These are phyloP conservation scores for Sebastes itinus DNA, from an alignment of 2,797 vertebrate genomes.

Conservation along the genomic window DNA sequence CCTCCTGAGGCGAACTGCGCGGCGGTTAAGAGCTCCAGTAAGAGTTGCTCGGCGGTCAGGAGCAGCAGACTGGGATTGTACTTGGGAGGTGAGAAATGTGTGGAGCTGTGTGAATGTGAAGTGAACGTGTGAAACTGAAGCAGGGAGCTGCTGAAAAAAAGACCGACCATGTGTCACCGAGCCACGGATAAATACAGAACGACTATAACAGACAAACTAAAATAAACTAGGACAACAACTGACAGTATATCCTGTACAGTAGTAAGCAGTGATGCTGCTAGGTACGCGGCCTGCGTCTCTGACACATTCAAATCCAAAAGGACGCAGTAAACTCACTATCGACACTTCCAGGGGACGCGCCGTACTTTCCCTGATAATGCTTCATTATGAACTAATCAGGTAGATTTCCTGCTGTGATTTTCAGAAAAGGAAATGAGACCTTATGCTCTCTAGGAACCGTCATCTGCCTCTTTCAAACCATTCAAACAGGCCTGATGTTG, in stretches of 20 bases:
- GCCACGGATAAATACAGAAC: not conserved
- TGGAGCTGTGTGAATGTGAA: conserved; percentile 34
- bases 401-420: not conserved
- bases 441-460: not conserved
- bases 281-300: not conserved
- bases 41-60: not conserved
- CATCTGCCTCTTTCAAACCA: not conserved
- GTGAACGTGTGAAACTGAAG: conserved; percentile 37
- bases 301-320: not conserved
- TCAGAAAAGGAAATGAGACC: not conserved
- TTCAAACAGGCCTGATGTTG: not conserved
- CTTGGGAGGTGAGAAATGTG: conserved; percentile 38
- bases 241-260: not conserved
- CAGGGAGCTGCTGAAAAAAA: not conserved
- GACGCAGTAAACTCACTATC: too few species aligned
- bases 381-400: too few species aligned
- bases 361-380: too few species aligned
- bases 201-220: not conserved
- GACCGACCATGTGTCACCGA: not conserved
- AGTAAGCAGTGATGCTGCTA: not conserved
- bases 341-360: too few species aligned
- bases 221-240: not conserved
- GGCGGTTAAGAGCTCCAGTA: not conserved
- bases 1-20: not conserved
- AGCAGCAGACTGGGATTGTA: conserved; percentile 13